Evolutionary conservation across 2,888 invertebrate species (phyloP).

Genomic region (Aspidiotus rigidus): DNA sequence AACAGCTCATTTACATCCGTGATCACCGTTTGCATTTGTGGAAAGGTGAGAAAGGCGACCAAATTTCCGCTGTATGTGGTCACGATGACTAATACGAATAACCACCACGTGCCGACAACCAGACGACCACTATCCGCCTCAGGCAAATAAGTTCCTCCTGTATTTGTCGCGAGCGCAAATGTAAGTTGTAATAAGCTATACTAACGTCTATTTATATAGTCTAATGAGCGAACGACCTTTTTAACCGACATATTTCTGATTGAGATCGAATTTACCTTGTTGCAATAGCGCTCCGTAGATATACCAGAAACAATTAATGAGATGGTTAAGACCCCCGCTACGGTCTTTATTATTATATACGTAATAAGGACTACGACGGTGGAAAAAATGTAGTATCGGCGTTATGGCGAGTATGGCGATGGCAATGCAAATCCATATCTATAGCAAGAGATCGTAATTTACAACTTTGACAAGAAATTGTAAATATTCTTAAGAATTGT

Average conservation of each 20-base stretch:
- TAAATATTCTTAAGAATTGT: background rate
- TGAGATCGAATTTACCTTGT: slow-evolving; percentile 56
- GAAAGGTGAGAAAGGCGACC: slow-evolving; percentile 85
- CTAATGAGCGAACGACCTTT: no score
- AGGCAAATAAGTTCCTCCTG: slow-evolving; percentile 80
- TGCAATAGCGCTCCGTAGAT: slow-evolving; percentile 83
- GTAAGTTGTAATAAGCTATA: slow-evolving; percentile 12
- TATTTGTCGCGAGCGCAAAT: background rate
- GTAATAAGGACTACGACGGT: slow-evolving; percentile 63
- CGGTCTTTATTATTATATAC: slow-evolving; percentile 52
- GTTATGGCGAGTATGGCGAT: slow-evolving; percentile 66
- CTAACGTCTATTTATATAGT: background rate
- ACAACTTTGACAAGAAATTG: background rate
- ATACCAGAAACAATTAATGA: slow-evolving; percentile 68
- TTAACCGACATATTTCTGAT: no score
- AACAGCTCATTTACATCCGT: slow-evolving; percentile 59
- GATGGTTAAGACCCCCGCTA: slow-evolving; percentile 40
- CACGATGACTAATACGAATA: slow-evolving; percentile 76
- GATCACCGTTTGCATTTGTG: slow-evolving; percentile 65
- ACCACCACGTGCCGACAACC: slow-evolving; percentile 84
- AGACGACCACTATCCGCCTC: slow-evolving; percentile 75
- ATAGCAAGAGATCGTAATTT: slow-evolving; percentile 32
- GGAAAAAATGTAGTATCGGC: slow-evolving; percentile 63
- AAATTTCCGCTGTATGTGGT: slow-evolving; percentile 88
- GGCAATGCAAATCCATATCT: slow-evolving; percentile 77